Evolutionary conservation across 2,888 invertebrate species (phyloP).

Genomic region (Acanthosepion esculentum): DNA sequence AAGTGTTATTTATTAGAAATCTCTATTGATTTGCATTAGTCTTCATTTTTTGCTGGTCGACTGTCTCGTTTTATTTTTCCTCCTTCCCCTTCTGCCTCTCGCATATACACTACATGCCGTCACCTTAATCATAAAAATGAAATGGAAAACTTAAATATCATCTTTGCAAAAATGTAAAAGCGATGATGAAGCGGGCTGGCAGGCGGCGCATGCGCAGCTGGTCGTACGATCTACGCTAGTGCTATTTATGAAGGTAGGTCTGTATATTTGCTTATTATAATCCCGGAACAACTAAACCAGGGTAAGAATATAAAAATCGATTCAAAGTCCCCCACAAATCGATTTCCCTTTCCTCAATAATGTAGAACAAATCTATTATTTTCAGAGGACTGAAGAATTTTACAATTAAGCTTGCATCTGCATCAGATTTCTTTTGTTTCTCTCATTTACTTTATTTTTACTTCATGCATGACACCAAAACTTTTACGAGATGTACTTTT

Average conservation of each 20-base stretch:
- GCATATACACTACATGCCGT: background rate
- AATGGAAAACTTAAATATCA: background rate
- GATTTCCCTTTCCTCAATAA: background rate
- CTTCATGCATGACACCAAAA: background rate
- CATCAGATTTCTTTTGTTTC: background rate
- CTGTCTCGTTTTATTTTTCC: background rate
- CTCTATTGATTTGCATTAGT: background rate
- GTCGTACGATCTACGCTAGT: background rate
- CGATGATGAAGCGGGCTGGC: no score
- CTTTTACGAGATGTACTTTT: background rate
- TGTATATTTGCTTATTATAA: background rate
- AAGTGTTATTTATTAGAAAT: background rate
- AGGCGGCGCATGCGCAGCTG: background rate
- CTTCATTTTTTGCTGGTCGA: background rate
- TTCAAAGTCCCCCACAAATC: background rate
- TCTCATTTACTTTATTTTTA: background rate
- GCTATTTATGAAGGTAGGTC: background rate
- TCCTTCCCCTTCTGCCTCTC: background rate
- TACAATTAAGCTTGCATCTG: background rate
- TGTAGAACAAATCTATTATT: background rate
- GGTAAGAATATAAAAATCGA: background rate
- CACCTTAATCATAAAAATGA: background rate
- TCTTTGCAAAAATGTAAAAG: background rate
- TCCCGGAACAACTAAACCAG: background rate
- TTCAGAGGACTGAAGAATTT: background rate